phyloP scores from a whole-genome alignment of 2,888 invertebrate genomes.

The Schizotus pectinicornis region DNA sequence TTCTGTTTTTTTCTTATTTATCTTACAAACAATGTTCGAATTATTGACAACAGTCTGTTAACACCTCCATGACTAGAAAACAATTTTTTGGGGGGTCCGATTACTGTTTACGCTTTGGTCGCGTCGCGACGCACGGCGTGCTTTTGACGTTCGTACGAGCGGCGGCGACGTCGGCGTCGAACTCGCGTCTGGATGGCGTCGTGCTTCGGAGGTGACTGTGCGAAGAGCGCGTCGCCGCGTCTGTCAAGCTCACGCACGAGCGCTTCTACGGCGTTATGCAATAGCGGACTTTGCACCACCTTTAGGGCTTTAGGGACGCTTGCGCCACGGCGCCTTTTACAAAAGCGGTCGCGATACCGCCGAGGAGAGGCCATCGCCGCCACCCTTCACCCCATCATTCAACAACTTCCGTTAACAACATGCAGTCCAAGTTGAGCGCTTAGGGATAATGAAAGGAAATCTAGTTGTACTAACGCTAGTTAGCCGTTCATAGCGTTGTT shows the following conservation, averaged over 20 bases:
- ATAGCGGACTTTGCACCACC: constrained; percentile 18
- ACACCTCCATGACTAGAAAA: neutral
- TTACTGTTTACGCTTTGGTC: constrained; percentile 6
- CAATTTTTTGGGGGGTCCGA: neutral
- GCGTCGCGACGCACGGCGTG: constrained; percentile 19
- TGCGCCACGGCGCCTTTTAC: constrained; percentile 1
- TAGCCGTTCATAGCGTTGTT: too few species aligned
- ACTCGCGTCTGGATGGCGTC: constrained; percentile 14
- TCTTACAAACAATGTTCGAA: neutral
- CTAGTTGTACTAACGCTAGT: too few species aligned
- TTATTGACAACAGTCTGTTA: neutral
- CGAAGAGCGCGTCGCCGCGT: constrained; percentile 3
- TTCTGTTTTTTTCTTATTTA: neutral
- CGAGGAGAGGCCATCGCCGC: neutral
- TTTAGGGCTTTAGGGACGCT: constrained; percentile 18
- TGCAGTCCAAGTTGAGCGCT: too few species aligned
- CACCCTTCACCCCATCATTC: too few species aligned
- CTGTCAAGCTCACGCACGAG: constrained; percentile 24
- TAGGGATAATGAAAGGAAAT: too few species aligned
- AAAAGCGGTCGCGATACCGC: neutral
- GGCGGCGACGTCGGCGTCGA: constrained; percentile 14
- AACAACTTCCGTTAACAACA: too few species aligned
- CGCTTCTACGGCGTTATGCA: constrained; percentile 23
- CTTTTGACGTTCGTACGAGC: neutral
- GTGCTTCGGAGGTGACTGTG: constrained; percentile 10